A percentile compares a stretch with the other conserved stretches of the same genome.
Evolutionary conservation across 2,797 vertebrate species (phyloP).

Genomic region (Linurgus olivaceus): DNA sequence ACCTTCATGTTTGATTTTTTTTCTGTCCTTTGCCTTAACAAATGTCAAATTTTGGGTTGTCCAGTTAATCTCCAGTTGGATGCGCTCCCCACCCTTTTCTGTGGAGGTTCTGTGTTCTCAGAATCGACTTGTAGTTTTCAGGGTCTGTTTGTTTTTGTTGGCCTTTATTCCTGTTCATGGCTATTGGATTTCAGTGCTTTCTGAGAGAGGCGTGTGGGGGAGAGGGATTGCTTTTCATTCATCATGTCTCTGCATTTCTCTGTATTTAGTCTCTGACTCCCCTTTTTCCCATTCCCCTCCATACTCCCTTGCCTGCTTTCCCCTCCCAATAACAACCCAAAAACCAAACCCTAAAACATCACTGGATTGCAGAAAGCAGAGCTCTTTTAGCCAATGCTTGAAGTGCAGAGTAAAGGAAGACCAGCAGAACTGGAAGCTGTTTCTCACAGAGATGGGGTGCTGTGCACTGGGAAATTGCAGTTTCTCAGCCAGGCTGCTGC

Average conservation of each 20-base stretch:
- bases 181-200: conserved; percentile 1
- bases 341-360: not conserved
- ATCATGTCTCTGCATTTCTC: not conserved
- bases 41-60: not conserved
- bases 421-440: not conserved
- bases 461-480: not conserved
- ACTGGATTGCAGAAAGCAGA: not conserved
- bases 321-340: not conserved
- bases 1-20: not conserved
- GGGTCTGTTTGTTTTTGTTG: conserved; percentile 30
- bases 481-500: not conserved
- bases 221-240: not conserved
- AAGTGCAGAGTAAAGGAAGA: not conserved
- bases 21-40: not conserved
- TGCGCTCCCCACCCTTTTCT: not conserved
- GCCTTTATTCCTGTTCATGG: not conserved
- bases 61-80: not conserved
- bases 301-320: not conserved
- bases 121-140: not conserved
- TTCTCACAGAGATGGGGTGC: not conserved
- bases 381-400: not conserved
- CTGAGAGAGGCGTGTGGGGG: not conserved
- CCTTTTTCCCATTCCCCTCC: not conserved
- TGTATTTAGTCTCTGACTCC: not conserved
- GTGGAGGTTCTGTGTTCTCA: not conserved